These are phyloP conservation scores for Clinocottus analis DNA, from an alignment of 2,113 vertebrate species.

Conservation along the genomic window DNA sequence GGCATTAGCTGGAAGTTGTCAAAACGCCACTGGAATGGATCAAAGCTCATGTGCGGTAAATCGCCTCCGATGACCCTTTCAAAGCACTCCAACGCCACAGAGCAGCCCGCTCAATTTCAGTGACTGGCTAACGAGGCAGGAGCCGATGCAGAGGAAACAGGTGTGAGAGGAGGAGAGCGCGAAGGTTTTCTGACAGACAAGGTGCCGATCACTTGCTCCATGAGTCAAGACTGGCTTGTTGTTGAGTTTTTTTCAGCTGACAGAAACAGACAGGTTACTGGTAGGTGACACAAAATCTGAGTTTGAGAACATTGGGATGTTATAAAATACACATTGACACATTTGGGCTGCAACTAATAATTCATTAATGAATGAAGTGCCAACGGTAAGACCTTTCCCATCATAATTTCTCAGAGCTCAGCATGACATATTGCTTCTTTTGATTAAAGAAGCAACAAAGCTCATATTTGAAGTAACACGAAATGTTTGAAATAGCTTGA, in stretches of 20 bases:
- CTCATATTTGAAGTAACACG: not conserved
- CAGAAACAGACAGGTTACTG: not conserved
- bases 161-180: slow-evolving; percentile 12
- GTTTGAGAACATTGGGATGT: not conserved
- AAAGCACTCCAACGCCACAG: slow-evolving; percentile 32
- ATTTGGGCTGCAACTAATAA: not conserved
- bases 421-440: not conserved
- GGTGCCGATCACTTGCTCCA: slow-evolving; percentile 2
- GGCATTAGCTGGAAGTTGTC: slow-evolving; percentile 36
- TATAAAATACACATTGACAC: not conserved
- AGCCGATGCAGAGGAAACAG: slow-evolving; percentile 9
- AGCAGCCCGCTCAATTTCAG: slow-evolving; percentile 24
- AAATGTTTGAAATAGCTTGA: not conserved
- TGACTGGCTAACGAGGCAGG: slow-evolving; percentile 40
- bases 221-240: not conserved
- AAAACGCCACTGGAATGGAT: slow-evolving; percentile 44
- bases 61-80: slow-evolving; percentile 45
- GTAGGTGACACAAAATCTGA: not conserved
- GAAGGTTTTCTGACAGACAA: slow-evolving; percentile 8
- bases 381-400: not conserved
- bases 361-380: not conserved
- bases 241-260: not conserved
- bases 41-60: slow-evolving; percentile 42
- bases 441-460: too few species aligned
- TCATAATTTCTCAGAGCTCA: not conserved